Base-by-base conservation (phyloP, 2,113 vertebrate genomes). In the Centropristis striata region DNA sequence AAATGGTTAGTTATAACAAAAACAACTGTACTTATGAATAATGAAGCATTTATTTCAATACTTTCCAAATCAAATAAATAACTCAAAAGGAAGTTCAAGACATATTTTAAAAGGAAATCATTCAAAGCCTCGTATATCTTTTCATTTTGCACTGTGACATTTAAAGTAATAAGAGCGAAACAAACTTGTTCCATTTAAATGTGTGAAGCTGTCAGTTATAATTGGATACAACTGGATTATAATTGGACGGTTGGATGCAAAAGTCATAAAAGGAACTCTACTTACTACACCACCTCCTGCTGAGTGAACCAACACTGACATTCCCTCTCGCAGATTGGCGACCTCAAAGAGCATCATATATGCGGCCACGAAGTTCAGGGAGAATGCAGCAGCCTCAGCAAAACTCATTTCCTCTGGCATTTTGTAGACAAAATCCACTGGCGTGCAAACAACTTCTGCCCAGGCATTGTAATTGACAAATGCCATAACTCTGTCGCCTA, bases 311-410 rank as follows among this genome's bases (percentile, higher is more conserved):
- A 99, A 94, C 83, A 99, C 98, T 6, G 98, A 99, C 98, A 99
- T 99, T 49, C 98, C 98, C 90, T 98, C 97, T 77, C 96, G 93
- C 59, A 99, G 96, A 92, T 97, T 99, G 79, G 98, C 97, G 1
- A 99, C 96, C 92, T 99, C 97, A 80, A 99, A 99, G 46, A 99
- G 96, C 98, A 99, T 99, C 96, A 99, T 96, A 88, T 99, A 99
- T 21, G 98, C 98, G 54, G 98, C 96, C 90, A 99, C 97, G 88
- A 98, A 99, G 95, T 98, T 99, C 95, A 99, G 95, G 70, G 96
- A 96, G 88, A 99, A 99, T 0, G 97, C 98, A 41, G 98, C 97
- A 0, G 97, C 98, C 94, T 99, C 98, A 0, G 97, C 91, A 90
- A 98, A 99, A 66, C 92, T 97, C 98, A 99, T 99, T 81, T 97